Evolutionary conservation across 2,797 vertebrate species (phyloP).

Genomic region (Pseudopleuronectes americanus): DNA sequence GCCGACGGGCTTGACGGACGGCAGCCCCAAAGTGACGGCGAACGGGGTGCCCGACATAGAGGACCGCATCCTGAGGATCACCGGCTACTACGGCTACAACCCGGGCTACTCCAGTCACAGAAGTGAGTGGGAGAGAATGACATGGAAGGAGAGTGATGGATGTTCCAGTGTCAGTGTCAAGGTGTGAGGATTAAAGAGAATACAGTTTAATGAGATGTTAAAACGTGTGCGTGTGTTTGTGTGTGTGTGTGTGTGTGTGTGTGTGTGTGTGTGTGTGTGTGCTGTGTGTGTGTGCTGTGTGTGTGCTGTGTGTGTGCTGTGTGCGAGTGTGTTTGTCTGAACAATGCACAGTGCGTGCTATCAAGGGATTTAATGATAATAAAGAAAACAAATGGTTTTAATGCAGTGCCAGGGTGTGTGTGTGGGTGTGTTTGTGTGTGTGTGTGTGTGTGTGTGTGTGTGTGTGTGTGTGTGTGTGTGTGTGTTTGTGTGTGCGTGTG

Average conservation of each 20-base stretch:
- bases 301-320: too few relatives aligned
- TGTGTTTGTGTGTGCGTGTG: too few relatives aligned
- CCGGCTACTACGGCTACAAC: conserved; percentile 98
- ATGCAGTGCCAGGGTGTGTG: background rate
- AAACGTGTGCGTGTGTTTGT: too few relatives aligned
- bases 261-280: too few relatives aligned
- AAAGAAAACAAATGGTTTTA: background rate
- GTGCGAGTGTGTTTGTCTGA: too few relatives aligned
- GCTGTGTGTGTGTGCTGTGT: too few relatives aligned
- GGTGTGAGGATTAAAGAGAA: conserved; percentile 16
- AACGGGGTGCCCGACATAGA: conserved; percentile 98
- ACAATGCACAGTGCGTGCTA: too few relatives aligned
- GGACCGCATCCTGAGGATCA: conserved; percentile 96
- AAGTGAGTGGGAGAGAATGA: conserved; percentile 87
- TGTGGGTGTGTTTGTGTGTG: too few relatives aligned
- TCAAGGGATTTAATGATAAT: background rate
- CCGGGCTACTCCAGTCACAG: conserved; percentile 96
- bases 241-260: too few relatives aligned
- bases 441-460: background rate
- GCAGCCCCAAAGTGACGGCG: conserved; percentile 87
- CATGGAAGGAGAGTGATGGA: conserved; percentile 26
- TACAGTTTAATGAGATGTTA: background rate
- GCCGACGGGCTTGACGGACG: conserved; percentile 65
- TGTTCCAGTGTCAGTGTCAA: conserved; percentile 28
- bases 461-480: background rate